Evolutionary conservation across 2,888 invertebrate genomes (phyloP), one percentile per base, ranked within the genome.

Genomic region (Platycheirus albimanus): DNA sequence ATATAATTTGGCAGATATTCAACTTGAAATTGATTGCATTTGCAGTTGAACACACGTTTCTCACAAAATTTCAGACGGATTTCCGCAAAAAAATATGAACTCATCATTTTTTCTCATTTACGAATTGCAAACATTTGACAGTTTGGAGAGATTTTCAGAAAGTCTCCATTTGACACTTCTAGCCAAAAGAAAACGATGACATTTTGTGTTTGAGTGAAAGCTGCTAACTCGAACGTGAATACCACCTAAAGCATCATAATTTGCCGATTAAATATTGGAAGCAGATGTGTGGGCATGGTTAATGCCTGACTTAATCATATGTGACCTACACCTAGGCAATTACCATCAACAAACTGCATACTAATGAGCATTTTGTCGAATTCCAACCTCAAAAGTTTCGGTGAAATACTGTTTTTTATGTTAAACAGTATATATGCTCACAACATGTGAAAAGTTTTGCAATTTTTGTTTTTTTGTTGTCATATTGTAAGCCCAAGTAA

Each of bases 1-100:
- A 54, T 54, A 41, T 15, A 28, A 58, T 71, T 78, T 83, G 83
- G 83, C 83, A 83, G 52, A 63, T 45, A 51, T 64, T 83, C 78
- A 83, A 58, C 72, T 78, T 30, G 28, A 78, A 52, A 78, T 69
- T 56, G 41, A 74, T 51, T n/a, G 17, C 11, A 43, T 7, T 43
- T 8, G 17, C 11, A 41, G 17, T 15, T 24, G 11, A 61, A 43
- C 8, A 19, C 6, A 17, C 30, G 41, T 58, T 58, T 58, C 20
- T 41, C 4, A 28, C 7, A 15, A 28, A 61, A 11, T 24, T 4
- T 8, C 10, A 56, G 1, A 20, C 20, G 38, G 13, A 41, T 41
- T 24, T 58, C 58, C 24, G 41, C 7, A 58, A 28, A 28, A 58
- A n/a, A n/a, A n/a, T n/a, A 58, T 78, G 83, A 83, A 74, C 64